Evolutionary conservation across 2,888 invertebrate species (phyloP).

Genomic region (Xestia xanthographa): DNA sequence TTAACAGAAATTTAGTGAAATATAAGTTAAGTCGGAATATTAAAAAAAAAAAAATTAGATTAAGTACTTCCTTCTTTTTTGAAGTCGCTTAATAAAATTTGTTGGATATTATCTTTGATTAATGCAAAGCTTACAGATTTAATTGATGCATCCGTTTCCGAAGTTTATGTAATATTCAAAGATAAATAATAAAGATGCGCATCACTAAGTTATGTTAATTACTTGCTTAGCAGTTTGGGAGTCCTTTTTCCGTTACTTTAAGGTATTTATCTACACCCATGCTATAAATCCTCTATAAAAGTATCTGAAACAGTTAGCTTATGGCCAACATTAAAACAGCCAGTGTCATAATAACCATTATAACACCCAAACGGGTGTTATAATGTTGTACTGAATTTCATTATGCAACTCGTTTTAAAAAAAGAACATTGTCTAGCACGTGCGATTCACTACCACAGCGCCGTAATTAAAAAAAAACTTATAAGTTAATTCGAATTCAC

Average conservation of each 20-base stretch:
- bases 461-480: too few species aligned
- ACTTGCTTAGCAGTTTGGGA: constrained; percentile 24
- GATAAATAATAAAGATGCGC: constrained; percentile 21
- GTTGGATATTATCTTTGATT: neutral
- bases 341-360: too few species aligned
- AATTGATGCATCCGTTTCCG: constrained; percentile 5
- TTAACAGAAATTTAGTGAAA: neutral
- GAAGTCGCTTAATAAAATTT: neutral
- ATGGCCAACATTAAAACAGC: too few species aligned
- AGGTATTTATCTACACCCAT: too few species aligned
- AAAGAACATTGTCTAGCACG: too few species aligned
- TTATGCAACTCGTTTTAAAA: too few species aligned
- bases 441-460: too few species aligned
- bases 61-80: neutral
- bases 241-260: constrained; percentile 4
- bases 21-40: neutral
- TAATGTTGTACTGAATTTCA: too few species aligned
- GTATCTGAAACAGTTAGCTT: too few species aligned
- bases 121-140: constrained; percentile 1
- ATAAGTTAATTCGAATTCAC: too few species aligned
- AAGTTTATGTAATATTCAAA: constrained; percentile 12
- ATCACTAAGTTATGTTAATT: constrained; percentile 29
- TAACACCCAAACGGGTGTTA: too few species aligned
- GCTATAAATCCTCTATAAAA: too few species aligned
- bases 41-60: neutral